Base-by-base conservation (phyloP, 2,797 vertebrate species). In the Pangasius larnaudii region DNA sequence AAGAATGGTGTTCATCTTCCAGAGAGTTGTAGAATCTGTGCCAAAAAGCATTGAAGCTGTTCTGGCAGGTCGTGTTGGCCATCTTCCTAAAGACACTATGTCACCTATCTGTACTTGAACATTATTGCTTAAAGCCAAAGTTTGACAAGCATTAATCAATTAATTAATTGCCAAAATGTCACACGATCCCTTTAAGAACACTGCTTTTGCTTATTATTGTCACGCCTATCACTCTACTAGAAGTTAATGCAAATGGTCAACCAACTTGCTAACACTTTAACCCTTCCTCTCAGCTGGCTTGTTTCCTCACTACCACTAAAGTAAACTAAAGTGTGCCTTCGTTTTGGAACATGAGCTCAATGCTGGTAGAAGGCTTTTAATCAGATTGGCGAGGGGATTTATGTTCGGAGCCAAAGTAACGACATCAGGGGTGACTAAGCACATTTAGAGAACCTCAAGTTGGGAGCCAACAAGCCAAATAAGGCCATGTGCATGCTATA, bases 341-440 rank as follows among this genome's bases (percentile, higher is more conserved):
- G 42, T 82, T 82, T 75, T 51, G 56, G 88, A 89, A 72, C 77
- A 49, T n/a, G 67, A 46, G 14, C 63, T 49, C 36, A 59, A 39
- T 39, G 53, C 3, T 27, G 56, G n/a, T 42, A 81, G 53, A 69
- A 80, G 22, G 9, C 22, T 74, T 63, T 79, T 80, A 87, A 82
- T 88, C 77, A 81, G 8, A 58, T 80, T 88, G 87, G 75, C 83
- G 33, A 30, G 9, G 39, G n/a, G 71, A 56, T 27, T 56, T 10
- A 42, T 22, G n/a, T 24, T 85, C 59, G 11, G 75, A 79, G 82
- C 72, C 82, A 85, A 79, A 42, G 65, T 71, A 69, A 59, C 36
- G 13, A 59, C 69, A 42, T 58, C 53, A 22, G 78, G 56, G 63
- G 49, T 71, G 58, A 82, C 24, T 82, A 51, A 86, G 61, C 85